Conservation (phyloP, 2,113 vertebrate species). For the Vimba vimba region DNA sequence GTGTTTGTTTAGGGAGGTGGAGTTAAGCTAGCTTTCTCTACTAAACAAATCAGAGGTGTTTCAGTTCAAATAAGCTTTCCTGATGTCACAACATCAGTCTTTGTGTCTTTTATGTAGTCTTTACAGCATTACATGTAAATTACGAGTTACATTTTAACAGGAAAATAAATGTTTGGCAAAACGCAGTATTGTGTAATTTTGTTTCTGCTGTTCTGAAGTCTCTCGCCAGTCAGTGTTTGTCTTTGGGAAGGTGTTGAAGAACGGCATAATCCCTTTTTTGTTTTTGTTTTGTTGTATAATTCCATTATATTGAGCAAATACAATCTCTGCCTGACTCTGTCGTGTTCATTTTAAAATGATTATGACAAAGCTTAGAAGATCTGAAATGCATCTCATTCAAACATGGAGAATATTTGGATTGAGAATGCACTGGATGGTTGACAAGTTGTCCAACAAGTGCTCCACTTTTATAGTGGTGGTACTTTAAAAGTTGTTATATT, state of each 20-base stretch:
- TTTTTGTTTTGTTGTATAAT: not conserved
- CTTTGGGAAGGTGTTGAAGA: slow-evolving; percentile 14
- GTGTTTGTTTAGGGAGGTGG: slow-evolving; percentile 4
- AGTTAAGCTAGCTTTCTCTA: not conserved
- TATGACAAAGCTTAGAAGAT: not conserved
- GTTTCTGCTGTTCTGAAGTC: not conserved
- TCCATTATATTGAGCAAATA: not conserved
- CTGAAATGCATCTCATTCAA: not conserved
- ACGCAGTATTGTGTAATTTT: not conserved
- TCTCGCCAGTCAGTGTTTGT: not conserved
- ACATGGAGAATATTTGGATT: not conserved
- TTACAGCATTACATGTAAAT: not conserved
- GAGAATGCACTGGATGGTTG: not conserved
- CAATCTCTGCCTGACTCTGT: slow-evolving; percentile 11
- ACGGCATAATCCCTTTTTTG: slow-evolving; percentile 13
- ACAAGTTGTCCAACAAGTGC: not conserved
- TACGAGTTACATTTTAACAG: not conserved
- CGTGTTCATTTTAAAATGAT: slow-evolving; percentile 9
- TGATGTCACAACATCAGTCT: not conserved
- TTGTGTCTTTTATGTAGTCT: not conserved
- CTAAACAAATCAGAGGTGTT: not conserved
- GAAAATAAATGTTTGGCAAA: not conserved
- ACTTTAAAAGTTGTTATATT: not conserved
- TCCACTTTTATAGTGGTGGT: not conserved
- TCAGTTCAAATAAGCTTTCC: not conserved